Evolutionary conservation across 2,113 vertebrate species (phyloP).

Genomic region (Myodes glareolus): DNA sequence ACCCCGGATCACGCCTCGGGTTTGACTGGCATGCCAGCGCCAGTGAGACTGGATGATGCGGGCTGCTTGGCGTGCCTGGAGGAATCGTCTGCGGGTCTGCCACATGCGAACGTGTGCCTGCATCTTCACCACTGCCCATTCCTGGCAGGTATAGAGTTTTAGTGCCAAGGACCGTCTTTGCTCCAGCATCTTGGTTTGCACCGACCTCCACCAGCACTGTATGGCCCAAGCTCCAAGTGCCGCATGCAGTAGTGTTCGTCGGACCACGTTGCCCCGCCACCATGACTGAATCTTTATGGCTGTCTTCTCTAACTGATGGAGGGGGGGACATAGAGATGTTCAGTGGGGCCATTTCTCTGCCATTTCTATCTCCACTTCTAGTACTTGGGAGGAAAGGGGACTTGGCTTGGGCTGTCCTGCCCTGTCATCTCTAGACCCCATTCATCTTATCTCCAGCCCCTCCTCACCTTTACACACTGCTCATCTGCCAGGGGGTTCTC

Average conservation of each 20-base stretch:
- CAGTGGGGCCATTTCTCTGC: neutral
- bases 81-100: constrained; percentile 65
- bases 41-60: constrained; percentile 74
- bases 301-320: constrained; percentile 38
- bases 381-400: neutral
- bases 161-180: neutral
- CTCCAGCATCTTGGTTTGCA: neutral
- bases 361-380: neutral
- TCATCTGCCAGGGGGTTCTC: neutral
- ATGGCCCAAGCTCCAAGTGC: constrained; percentile 57
- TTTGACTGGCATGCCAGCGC: constrained; percentile 70
- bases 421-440: neutral
- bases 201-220: constrained; percentile 74
- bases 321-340: neutral
- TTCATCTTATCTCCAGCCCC: neutral
- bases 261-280: constrained; percentile 75
- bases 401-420: neutral
- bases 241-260: neutral
- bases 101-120: constrained; percentile 72
- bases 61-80: constrained; percentile 33
- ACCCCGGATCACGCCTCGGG: constrained; percentile 63
- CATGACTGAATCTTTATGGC: constrained; percentile 74
- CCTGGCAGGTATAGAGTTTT: constrained; percentile 63
- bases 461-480: constrained; percentile 3
- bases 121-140: constrained; percentile 75